Evolutionary conservation across 2,797 vertebrate species (phyloP).

Genomic region (Hephaestus fuliginosus): DNA sequence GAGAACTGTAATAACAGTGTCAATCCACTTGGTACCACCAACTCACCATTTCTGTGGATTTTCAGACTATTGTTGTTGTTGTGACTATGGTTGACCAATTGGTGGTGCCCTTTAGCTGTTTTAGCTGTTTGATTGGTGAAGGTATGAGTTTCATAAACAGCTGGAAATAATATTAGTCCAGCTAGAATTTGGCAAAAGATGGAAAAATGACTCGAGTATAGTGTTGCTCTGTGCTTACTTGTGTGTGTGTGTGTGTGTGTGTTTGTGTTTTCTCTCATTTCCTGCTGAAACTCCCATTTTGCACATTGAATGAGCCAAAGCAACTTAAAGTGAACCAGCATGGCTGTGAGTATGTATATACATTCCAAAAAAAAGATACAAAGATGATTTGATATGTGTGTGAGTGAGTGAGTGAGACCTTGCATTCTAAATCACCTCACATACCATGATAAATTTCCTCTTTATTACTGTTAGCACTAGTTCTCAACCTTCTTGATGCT

Average conservation of each 20-base stretch:
- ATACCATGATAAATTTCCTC: too few relatives aligned
- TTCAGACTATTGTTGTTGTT: slow-evolving; percentile 2
- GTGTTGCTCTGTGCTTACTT: background rate
- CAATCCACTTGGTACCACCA: slow-evolving; percentile 63
- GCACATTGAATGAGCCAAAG: slow-evolving; percentile 20
- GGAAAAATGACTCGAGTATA: slow-evolving; percentile 30
- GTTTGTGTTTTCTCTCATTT: slow-evolving; percentile 32
- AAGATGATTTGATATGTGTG: too few relatives aligned
- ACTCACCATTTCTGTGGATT: background rate
- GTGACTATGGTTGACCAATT: slow-evolving; percentile 30
- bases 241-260: slow-evolving; percentile 5
- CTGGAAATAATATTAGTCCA: slow-evolving; percentile 59
- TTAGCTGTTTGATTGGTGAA: background rate
- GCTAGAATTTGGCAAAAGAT: slow-evolving; percentile 30
- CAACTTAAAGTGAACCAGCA: slow-evolving; percentile 14
- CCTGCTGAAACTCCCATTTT: slow-evolving; percentile 21
- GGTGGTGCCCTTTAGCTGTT: slow-evolving; percentile 47
- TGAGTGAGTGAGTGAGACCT: too few relatives aligned
- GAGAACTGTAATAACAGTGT: slow-evolving; percentile 23
- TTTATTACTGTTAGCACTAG: background rate
- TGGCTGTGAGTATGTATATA: background rate
- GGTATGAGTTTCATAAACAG: slow-evolving; percentile 20
- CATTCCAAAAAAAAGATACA: slow-evolving; percentile 3
- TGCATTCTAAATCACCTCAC: background rate
- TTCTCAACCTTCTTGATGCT: background rate